Evolutionary conservation across 2,888 invertebrate species (phyloP).

Genomic region (Phoenoteleia sp.): DNA sequence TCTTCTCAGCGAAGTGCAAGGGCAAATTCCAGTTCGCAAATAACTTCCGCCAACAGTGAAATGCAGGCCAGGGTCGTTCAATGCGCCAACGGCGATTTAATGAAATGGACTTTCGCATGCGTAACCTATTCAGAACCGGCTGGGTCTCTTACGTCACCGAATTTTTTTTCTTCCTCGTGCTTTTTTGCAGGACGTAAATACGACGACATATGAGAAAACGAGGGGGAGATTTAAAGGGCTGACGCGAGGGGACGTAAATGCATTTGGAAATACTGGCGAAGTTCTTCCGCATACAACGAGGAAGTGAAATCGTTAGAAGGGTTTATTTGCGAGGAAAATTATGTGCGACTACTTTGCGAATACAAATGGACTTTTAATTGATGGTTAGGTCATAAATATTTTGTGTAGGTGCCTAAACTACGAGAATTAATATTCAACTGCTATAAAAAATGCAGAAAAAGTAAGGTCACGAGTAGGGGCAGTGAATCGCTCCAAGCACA

Average conservation of each 20-base stretch:
- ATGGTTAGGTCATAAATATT: too few relatives aligned
- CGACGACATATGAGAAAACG: constrained; percentile 35
- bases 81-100: constrained; percentile 62
- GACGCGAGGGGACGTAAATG: constrained; percentile 10
- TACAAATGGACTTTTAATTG: background rate
- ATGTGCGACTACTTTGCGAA: background rate
- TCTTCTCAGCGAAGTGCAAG: constrained; percentile 69
- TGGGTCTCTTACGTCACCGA: constrained; percentile 45
- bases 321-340: constrained; percentile 11
- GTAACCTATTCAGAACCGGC: constrained; percentile 62
- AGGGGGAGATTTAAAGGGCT: constrained; percentile 50
- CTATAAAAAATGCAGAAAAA: too few relatives aligned
- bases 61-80: constrained; percentile 71
- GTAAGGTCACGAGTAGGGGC: too few relatives aligned
- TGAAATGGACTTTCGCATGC: constrained; percentile 67
- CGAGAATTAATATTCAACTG: too few relatives aligned
- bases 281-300: constrained; percentile 1
- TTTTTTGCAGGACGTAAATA: constrained; percentile 65
- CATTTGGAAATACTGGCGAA: constrained; percentile 9
- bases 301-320: constrained; percentile 25
- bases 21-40: constrained; percentile 73
- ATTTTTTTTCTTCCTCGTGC: constrained; percentile 22
- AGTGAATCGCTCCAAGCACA: too few relatives aligned
- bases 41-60: constrained; percentile 69
- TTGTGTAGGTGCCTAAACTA: too few relatives aligned